These are phyloP conservation scores for Tenualosa thibaudeaui DNA, from an alignment of 2,797 vertebrate species.

Conservation along the genomic window DNA sequence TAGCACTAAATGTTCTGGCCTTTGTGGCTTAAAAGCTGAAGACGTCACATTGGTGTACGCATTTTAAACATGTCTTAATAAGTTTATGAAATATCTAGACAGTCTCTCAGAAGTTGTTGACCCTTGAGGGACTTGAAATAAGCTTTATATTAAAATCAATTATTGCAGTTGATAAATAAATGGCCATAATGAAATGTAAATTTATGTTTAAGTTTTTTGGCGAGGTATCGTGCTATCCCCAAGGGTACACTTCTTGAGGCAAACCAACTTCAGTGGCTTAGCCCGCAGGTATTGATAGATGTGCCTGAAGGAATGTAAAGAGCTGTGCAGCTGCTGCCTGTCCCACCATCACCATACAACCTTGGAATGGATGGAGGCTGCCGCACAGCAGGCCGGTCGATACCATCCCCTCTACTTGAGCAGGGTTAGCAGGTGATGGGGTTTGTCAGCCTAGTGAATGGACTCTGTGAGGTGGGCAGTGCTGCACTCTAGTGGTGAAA, in stretches of 20 bases:
- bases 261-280: background rate
- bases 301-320: slow-evolving; percentile 11
- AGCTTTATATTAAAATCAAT: background rate
- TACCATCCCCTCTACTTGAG: background rate
- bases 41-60: background rate
- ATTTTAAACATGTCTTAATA: background rate
- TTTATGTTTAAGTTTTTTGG: background rate
- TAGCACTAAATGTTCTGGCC: background rate
- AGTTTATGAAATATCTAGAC: background rate
- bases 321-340: background rate
- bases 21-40: background rate
- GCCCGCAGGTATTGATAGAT: background rate
- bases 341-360: background rate
- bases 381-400: background rate
- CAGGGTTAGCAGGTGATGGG: slow-evolving; percentile 10
- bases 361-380: background rate
- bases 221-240: background rate
- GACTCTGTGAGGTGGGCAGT: background rate
- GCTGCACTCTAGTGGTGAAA: slow-evolving; percentile 1
- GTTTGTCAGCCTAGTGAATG: background rate
- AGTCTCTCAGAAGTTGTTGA: background rate
- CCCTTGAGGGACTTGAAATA: background rate
- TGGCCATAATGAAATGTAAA: background rate
- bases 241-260: background rate
- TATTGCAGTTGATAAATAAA: background rate